Evolutionary conservation across 1,140 invertebrate genomes (phyloP).

Genomic region (Atta texana): DNA sequence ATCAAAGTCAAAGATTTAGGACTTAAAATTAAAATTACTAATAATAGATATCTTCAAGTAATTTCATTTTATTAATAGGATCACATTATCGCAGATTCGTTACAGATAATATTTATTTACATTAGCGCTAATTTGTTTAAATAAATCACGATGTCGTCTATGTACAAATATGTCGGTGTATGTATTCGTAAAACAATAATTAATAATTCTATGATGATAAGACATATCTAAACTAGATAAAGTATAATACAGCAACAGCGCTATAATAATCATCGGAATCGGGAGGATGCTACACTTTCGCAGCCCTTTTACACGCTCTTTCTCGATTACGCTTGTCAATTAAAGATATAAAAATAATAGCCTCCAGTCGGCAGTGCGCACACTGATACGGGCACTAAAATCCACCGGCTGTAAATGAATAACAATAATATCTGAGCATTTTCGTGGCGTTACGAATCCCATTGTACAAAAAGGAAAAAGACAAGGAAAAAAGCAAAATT

Average conservation of each 20-base stretch:
- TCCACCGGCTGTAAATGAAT: slow-evolving; percentile 73
- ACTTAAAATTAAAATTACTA: slow-evolving; percentile 1
- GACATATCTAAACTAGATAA: slow-evolving; percentile 65
- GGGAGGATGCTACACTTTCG: slow-evolving; percentile 67
- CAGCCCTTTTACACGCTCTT: slow-evolving; percentile 54
- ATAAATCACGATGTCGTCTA: slow-evolving; percentile 78
- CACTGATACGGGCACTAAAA: slow-evolving; percentile 61
- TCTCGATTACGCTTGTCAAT: slow-evolving; percentile 69
- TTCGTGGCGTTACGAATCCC: slow-evolving; percentile 50
- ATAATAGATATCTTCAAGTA: slow-evolving; percentile 59
- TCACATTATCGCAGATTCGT: slow-evolving; percentile 79
- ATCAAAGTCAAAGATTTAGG: background rate
- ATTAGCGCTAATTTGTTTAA: slow-evolving; percentile 79
- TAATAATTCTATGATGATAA: slow-evolving; percentile 55
- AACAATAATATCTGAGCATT: slow-evolving; percentile 80
- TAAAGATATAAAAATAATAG: slow-evolving; percentile 84
- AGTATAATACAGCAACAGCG: slow-evolving; percentile 75
- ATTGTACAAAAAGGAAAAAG: slow-evolving; percentile 53
- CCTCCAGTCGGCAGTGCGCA: slow-evolving; percentile 77
- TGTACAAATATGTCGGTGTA: slow-evolving; percentile 72
- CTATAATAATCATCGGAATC: slow-evolving; percentile 55
- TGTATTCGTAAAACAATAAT: slow-evolving; percentile 66
- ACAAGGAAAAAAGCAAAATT: slow-evolving; percentile 42
- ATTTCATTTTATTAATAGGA: slow-evolving; percentile 80
- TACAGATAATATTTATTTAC: slow-evolving; percentile 80